Base-by-base conservation (phyloP, 2,797 vertebrate genomes). In the Myripristis jacobus region DNA sequence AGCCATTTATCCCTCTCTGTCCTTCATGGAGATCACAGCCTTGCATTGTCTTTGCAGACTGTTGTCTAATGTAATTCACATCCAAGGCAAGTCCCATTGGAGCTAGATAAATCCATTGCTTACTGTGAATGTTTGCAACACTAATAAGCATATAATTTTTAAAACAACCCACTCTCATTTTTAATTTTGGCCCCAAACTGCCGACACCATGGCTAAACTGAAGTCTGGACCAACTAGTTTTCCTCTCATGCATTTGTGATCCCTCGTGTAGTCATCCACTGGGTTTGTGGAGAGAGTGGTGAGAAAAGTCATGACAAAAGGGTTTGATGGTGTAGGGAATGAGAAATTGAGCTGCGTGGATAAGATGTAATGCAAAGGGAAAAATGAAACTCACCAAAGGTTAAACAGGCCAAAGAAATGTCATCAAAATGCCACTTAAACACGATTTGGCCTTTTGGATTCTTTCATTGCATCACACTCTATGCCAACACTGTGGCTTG, bases 391-490 rank as follows among this genome's bases (percentile, higher is more conserved):
- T 78, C 75, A 73, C 76, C 77, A 92, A 92, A 93, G 88, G 90
- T 91, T 91, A 92, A 91, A 89, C 84, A 91, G 91, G 88, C 91
- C 87, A 89, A 88, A 90, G 90, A 92, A 93, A 93, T 93, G 91
- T 89, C 92, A 93, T 92, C 88, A 90, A 93, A 93, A 92, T 92
- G 91, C 87, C 92, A 91, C 87, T 93, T 92, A 89, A 90, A 91
- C 78, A 87, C 75, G 88, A 88, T 86, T 87, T 93, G 91, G 89
- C 92, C 92, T 92, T 93, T 92, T 79, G 75, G 80, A 87, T 87
- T 84, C 86, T 88, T 92, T 91, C 88, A 92, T 92, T 75, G 5
- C 80, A 86, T 90, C 81, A 78, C 83, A 87, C 80, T 84, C 77
- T 77, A 75, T 84, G 87, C 83, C 86, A 79, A 75, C 72, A 47